Evolutionary conservation across 2,113 vertebrate species (phyloP), one percentile per base, ranked within the genome.

Genomic region (Vulpes vulpes): DNA sequence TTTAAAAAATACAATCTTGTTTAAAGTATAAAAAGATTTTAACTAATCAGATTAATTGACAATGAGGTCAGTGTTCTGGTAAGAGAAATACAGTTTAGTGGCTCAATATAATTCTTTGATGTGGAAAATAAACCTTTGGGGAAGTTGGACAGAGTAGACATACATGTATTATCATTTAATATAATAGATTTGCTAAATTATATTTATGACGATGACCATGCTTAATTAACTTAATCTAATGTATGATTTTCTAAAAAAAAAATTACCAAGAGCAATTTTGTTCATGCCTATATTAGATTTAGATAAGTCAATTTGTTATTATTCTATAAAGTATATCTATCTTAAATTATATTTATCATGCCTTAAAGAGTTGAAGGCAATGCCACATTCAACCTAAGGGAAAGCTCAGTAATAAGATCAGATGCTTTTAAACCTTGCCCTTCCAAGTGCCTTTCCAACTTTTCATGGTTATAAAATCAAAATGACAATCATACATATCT

Each of bases 381-480:
- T 35, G 60, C 3, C 38, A 23, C 12, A 86, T 81, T 89, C 14
- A 89, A 55, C 23, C 55, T 88, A 67, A 73, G 9, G 85, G 57
- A 81, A 93, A 83, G 2, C 1, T 17, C 9, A 85, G 7, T 43
- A 69, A n/a, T 11, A 91, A 95, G 65, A 79, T 88, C 38, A 73
- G 23, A 11, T 55, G 7, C 60, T 2, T 74, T 92, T 53, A 92
- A 85, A 60, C 74, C 12, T 84, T 84, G 8, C 10, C 16, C 90
- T 85, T 76, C 14, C 38, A 92, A 62, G 51, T 51, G 25, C 6
- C 9, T 4, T 43, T 67, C 22, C 43, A 43, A 69, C 55, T 25
- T 95, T 76, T 85, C 5, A 96, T 38, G 82, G 2, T 17, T 89
- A 3, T 35, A 89, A 97, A 89, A 30, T 95, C 23, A 85, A 89